phyloP scores from a whole-genome alignment of 1,140 invertebrate species.

The Hermetia illucens region DNA sequence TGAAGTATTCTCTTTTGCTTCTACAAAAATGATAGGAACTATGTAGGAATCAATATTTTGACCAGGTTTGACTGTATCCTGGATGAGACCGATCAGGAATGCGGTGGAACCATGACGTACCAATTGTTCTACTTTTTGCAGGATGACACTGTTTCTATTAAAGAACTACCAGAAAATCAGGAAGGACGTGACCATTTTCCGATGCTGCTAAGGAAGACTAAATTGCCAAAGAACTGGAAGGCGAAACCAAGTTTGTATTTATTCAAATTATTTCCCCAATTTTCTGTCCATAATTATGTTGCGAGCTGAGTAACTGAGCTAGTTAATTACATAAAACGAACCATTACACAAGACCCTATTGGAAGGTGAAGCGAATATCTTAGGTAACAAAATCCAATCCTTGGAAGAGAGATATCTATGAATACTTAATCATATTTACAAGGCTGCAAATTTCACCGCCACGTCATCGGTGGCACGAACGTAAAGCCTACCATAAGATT shows the following conservation, averaged over 20 bases:
- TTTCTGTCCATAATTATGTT: too few relatives aligned
- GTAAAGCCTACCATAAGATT: too few relatives aligned
- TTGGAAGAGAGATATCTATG: too few relatives aligned
- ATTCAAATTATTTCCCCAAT: neutral
- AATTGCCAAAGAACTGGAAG: slow-evolving; percentile 65
- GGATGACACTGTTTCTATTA: slow-evolving; percentile 65
- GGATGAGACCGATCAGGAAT: slow-evolving; percentile 53
- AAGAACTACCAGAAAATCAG: slow-evolving; percentile 51
- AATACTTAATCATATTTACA: too few relatives aligned
- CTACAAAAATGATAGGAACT: neutral
- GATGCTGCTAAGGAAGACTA: slow-evolving; percentile 55
- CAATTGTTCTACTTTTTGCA: slow-evolving; percentile 60
- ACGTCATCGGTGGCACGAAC: too few relatives aligned
- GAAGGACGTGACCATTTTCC: slow-evolving; percentile 60
- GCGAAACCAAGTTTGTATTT: slow-evolving; percentile 41
- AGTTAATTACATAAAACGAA: too few relatives aligned
- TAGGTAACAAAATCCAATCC: too few relatives aligned
- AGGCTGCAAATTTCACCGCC: too few relatives aligned
- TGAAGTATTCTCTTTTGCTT: slow-evolving; percentile 37
- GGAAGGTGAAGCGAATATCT: too few relatives aligned
- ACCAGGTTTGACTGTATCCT: slow-evolving; percentile 61
- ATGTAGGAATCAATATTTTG: too few relatives aligned
- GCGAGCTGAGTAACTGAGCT: too few relatives aligned
- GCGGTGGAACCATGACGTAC: slow-evolving; percentile 44
- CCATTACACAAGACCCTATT: too few relatives aligned